Evolutionary conservation across 2,113 vertebrate species (phyloP).

Genomic region (Callithrix jacchus): DNA sequence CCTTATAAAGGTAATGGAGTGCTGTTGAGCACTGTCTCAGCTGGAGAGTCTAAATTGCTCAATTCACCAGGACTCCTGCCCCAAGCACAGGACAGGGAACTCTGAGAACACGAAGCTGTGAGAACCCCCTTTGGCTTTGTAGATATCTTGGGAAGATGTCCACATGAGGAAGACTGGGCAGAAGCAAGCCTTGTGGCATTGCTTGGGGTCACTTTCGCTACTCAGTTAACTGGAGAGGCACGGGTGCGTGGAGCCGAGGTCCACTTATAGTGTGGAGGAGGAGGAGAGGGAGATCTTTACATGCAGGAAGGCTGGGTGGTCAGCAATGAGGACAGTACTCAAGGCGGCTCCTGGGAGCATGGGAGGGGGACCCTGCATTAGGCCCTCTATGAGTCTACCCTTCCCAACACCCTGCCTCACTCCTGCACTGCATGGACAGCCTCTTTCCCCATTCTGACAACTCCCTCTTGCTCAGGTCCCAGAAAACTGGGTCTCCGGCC

Average conservation of each 20-base stretch:
- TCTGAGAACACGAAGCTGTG: not conserved
- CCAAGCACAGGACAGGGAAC: not conserved
- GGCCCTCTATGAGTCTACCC: not conserved
- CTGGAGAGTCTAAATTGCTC: not conserved
- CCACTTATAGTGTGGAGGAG: fast-evolving
- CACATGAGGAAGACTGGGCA: not conserved
- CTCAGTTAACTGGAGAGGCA: not conserved
- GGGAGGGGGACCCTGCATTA: not conserved
- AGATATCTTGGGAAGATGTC: not conserved
- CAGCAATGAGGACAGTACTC: not conserved
- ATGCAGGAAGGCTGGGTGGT: not conserved
- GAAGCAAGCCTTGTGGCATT: not conserved
- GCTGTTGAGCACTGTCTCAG: not conserved
- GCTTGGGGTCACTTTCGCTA: not conserved
- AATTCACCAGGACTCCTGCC: not conserved
- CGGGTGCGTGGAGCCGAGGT: not conserved
- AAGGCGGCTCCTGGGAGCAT: fast-evolving
- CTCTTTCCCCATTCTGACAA: not conserved
- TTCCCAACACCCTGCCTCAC: fast-evolving
- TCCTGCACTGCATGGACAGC: too few relatives aligned
- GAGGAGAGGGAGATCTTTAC: not conserved
- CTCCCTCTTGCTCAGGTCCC: not conserved
- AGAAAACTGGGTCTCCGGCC: not conserved
- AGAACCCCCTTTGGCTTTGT: not conserved
- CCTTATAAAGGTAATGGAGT: not conserved